Conservation (phyloP, 2,888 invertebrate genomes). For the Netelia melanura region DNA sequence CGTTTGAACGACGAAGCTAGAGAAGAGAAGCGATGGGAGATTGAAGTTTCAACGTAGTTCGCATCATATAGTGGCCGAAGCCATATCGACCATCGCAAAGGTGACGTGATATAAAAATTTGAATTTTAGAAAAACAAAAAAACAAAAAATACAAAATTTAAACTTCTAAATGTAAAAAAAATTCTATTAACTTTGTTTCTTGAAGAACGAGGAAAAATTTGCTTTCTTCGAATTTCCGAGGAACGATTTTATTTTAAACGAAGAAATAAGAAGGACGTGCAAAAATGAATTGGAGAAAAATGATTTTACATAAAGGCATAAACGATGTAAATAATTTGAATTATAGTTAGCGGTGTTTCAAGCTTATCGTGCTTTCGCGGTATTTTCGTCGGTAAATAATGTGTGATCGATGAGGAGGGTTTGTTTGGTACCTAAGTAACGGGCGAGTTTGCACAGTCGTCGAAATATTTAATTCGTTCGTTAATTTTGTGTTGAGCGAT, state of each 20-base stretch:
- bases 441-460: conserved; percentile 35
- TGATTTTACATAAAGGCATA: too few relatives aligned
- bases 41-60: conserved; percentile 65
- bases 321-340: too few relatives aligned
- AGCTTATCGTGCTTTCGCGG: conserved; percentile 20
- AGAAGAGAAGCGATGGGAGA: conserved; percentile 62
- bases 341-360: not conserved
- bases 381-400: conserved; percentile 43
- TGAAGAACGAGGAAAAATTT: not conserved
- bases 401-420: conserved; percentile 55
- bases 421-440: conserved; percentile 68
- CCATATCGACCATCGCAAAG: conserved; percentile 45
- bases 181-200: not conserved
- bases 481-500: conserved; percentile 8
- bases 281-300: too few relatives aligned
- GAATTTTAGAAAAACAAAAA: not conserved
- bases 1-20: conserved; percentile 57
- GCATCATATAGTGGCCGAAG: conserved; percentile 30
- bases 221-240: too few relatives aligned
- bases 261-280: too few relatives aligned
- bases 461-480: not conserved
- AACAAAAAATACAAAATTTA: not conserved
- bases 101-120: conserved; percentile 32
- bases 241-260: too few relatives aligned
- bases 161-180: not conserved